phyloP scores from a whole-genome alignment of 2,113 vertebrate species.

The Stigmatopora argus region DNA sequence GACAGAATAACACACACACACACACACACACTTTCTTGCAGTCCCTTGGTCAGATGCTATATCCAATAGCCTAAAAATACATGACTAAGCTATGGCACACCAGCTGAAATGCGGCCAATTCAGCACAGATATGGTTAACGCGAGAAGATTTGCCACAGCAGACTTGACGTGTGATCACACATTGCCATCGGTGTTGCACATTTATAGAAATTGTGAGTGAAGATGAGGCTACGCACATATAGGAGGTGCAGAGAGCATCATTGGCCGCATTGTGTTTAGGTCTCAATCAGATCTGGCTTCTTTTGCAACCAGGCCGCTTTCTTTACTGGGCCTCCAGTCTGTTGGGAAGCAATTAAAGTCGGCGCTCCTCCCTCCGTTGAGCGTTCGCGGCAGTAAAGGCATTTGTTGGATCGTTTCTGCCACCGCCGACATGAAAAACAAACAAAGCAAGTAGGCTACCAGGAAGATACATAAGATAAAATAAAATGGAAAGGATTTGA shows the following conservation, averaged over 20 bases:
- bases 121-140: neutral
- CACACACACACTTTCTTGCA: neutral
- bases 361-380: conserved; percentile 41
- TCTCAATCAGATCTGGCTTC: conserved; percentile 46
- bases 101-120: neutral
- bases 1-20: no score
- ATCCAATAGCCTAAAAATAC: neutral
- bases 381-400: conserved; percentile 32
- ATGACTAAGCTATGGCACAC: neutral
- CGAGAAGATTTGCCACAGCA: neutral
- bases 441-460: neutral
- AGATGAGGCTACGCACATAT: neutral
- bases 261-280: conserved; percentile 46
- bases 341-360: conserved; percentile 67
- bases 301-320: conserved; percentile 67
- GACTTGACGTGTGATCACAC: neutral
- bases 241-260: conserved; percentile 20
- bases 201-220: conserved; percentile 21
- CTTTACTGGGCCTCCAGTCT: conserved; percentile 52
- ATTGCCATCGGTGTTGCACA: conserved; percentile 7
- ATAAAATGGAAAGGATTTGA: no score
- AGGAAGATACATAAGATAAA: no score
- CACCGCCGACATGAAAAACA: neutral
- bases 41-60: neutral
- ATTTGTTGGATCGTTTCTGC: neutral